Base-by-base conservation (phyloP, 2,888 invertebrate genomes). In the Parapristionchus giblindavisi region DNA sequence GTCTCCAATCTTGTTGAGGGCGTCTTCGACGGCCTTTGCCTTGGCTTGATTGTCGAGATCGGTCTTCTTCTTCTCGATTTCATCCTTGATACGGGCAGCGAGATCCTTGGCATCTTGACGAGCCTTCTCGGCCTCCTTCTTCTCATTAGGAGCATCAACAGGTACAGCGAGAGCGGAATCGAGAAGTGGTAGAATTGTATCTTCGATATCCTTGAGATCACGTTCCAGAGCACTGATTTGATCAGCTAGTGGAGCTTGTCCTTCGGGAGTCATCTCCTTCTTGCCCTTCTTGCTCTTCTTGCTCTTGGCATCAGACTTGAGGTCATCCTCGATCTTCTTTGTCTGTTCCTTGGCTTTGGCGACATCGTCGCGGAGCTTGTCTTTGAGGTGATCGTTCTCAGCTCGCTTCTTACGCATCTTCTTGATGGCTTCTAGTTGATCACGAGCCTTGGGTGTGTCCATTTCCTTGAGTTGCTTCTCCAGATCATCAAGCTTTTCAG, bases 381-480 rank as follows among this genome's bases (percentile, higher is more conserved):
- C 52, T 6, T 34, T 29, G 6, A 68, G 68, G 27, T 52, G 51
- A n/a, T 68, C 54, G 52, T 68, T 68, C 36, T 68, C 68, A 24
- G 68, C 68, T 3, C 51, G 51, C 54, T 68, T 68, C 68, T 68
- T 51, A 38, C 68, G 68, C 14, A 82, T 65, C 29, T 77, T 77
- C 56, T 70, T 75, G 61, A 80, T 75, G 43, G 78, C 73, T 48
- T 76, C 76, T 24, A 72, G 61, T 24, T 73, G 65, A 0, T 52
- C 72, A 17, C 38, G 65, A n/a, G 71, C 73, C 17, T 34, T n/a
- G 24, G 73, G 73, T 36, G 70, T 27, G 75, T 80, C 79, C 43
- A 80, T 72, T 43, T 75, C 71, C 27, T 48, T 66, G 38, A 80
- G 52, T 36, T 77, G 76, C 52, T 77, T 74, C 77, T 77, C 77